A percentile compares a stretch with the other conserved stretches of the same genome.
These are phyloP conservation scores for Festucalex cinctus DNA, from an alignment of 2,113 vertebrate genomes.

Conservation along the genomic window DNA sequence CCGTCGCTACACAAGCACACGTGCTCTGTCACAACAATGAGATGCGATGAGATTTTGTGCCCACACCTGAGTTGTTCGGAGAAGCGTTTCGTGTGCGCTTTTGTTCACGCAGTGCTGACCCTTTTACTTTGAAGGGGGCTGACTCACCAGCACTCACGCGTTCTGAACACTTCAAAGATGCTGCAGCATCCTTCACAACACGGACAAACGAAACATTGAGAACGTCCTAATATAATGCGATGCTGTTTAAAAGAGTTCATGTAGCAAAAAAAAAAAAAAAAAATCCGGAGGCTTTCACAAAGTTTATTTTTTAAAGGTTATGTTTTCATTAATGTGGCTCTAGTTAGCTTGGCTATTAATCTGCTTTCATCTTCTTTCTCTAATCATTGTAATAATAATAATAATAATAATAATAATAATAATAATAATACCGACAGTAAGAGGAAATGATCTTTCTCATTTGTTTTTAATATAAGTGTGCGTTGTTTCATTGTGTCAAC, in stretches of 20 bases:
- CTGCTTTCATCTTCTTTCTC: no score
- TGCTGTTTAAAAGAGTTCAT: not conserved
- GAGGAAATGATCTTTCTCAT: no score
- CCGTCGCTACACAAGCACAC: slow-evolving; percentile 2
- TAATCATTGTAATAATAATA: no score
- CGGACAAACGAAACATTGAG: not conserved
- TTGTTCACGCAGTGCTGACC: not conserved
- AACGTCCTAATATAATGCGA: not conserved
- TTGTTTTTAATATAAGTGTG: no score
- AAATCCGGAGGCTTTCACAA: no score
- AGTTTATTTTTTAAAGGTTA: no score
- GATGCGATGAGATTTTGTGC: slow-evolving; percentile 11
- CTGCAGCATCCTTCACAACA: slow-evolving; percentile 4
- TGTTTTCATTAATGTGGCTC: not conserved
- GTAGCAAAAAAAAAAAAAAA: not conserved
- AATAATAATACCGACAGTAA: no score
- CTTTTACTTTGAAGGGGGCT: not conserved
- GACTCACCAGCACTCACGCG: not conserved
- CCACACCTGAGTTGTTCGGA: not conserved
- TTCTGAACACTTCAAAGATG: not conserved
- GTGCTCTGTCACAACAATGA: not conserved
- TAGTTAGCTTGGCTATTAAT: not conserved
- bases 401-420: no score
- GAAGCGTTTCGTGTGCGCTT: not conserved
- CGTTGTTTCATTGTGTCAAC: not conserved